Conservation (phyloP, 2,888 invertebrate species). For the Sussaba pulchella region DNA sequence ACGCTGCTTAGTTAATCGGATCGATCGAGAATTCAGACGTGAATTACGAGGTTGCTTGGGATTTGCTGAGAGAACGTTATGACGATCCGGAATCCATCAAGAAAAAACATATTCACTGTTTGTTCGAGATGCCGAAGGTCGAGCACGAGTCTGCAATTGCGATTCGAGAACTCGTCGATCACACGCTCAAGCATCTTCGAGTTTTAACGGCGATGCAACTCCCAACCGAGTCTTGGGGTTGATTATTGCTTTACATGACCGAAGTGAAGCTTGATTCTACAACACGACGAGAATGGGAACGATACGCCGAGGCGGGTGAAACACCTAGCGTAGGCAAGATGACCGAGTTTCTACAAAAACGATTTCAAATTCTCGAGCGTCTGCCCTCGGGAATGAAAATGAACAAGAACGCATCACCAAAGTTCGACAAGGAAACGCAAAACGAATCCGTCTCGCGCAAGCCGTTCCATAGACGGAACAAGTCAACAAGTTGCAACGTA, state of each 20-base stretch:
- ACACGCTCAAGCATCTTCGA: constrained; percentile 40
- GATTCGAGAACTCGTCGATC: constrained; percentile 57
- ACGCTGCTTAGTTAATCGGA: constrained; percentile 62
- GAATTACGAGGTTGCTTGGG: constrained; percentile 48
- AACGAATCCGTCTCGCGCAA: neutral
- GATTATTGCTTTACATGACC: constrained; percentile 59
- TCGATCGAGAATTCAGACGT: constrained; percentile 56
- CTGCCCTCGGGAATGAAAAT: constrained; percentile 10
- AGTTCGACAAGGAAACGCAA: constrained; percentile 20
- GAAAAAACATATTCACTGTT: constrained; percentile 18
- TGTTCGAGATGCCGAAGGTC: constrained; percentile 34
- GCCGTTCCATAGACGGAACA: constrained; percentile 23
- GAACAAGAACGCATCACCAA: constrained; percentile 25
- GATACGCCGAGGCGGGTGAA: constrained; percentile 39
- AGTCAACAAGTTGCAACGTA: constrained; percentile 15
- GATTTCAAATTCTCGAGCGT: constrained; percentile 39
- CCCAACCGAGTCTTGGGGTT: constrained; percentile 65
- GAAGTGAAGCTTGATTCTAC: constrained; percentile 56
- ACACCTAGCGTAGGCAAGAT: constrained; percentile 21
- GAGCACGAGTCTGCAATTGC: constrained; percentile 49
- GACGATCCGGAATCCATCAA: constrained; percentile 29
- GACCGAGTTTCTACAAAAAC: constrained; percentile 33
- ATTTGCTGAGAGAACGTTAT: constrained; percentile 19
- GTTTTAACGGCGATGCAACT: constrained; percentile 53
- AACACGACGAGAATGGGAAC: constrained; percentile 65